Evolutionary conservation across 2,113 vertebrate genomes (phyloP), one percentile per base, ranked within the genome.

Genomic region (Hemicordylus capensis): DNA sequence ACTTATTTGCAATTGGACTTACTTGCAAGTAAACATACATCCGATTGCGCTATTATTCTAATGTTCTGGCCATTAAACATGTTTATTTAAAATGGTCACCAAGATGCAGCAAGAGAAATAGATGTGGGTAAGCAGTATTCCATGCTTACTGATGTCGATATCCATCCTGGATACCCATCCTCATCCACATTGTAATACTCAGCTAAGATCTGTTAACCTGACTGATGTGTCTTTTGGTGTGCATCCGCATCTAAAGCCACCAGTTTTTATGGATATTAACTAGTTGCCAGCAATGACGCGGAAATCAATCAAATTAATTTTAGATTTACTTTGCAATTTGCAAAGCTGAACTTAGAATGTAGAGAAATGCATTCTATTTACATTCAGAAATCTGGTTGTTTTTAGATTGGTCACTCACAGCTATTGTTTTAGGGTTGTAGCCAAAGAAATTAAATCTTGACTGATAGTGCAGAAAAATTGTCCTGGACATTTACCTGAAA

Each of bases 301-400:
- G 22, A 22, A 10, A 44, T 72, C 37, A 44, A 22, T 14, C 34
- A 34, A 63, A 19, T 20, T 14, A 51, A 26, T 34, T 54, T 67
- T 67, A 67, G 63, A 34, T 67, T 11, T 31, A 12, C 26, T 2
- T 44, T 78, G 39, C 42, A 44, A 44, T 42, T 61, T 73, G 19
- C 17, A 34, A 31, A 56, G 42, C 28, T 54, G 74, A 72, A 59
- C 10, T 6, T 24, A 70, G 76, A 80, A 81, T 12, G 44, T 22
- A 11, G 5, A 72, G 73, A n/a, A 1, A 22, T 54, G 31, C 4
- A 1, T 7, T 42, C n/a, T 10, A 0, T 19, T 0, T 76, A 28
- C 6, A 83, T 10, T 12, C 17, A 85, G 87, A 73, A 14, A 80
- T 90, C 80, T 76, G 56, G 75, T 4, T 76, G 11, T 76, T 58